Conservation (phyloP, 2,797 vertebrate genomes). For the Schizopygopsis pylzovi region DNA sequence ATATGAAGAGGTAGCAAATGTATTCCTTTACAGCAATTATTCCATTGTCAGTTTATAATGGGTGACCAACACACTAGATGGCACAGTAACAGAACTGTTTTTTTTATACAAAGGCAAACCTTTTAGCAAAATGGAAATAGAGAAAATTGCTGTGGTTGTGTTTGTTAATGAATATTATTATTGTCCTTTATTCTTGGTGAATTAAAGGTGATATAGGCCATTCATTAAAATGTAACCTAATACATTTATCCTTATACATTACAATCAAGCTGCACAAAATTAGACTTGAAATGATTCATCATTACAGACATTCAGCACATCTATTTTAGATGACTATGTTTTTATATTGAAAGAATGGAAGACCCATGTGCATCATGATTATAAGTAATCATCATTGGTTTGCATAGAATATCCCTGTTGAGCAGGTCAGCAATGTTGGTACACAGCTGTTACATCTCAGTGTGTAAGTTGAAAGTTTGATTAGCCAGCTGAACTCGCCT, state of each 20-base stretch:
- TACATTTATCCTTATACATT: background rate
- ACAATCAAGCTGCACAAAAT: background rate
- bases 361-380: background rate
- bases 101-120: background rate
- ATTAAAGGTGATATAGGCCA: background rate
- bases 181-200: background rate
- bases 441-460: background rate
- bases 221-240: background rate
- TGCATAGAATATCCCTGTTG: background rate
- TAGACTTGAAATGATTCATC: background rate
- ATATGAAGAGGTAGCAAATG: background rate
- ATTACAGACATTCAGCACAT: conserved; percentile 5
- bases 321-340: background rate
- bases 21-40: background rate
- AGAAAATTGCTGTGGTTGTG: background rate
- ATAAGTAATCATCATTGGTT: background rate
- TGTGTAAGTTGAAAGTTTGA: background rate
- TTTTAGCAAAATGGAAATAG: background rate
- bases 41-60: background rate
- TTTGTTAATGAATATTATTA: background rate
- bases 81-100: background rate
- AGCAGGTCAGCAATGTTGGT: background rate
- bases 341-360: background rate
- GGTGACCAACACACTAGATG: background rate
- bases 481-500: background rate